Evolutionary conservation across 1,140 invertebrate species (phyloP), one percentile per base, ranked within the genome.

Genomic region (Dinoponera quadriceps): DNA sequence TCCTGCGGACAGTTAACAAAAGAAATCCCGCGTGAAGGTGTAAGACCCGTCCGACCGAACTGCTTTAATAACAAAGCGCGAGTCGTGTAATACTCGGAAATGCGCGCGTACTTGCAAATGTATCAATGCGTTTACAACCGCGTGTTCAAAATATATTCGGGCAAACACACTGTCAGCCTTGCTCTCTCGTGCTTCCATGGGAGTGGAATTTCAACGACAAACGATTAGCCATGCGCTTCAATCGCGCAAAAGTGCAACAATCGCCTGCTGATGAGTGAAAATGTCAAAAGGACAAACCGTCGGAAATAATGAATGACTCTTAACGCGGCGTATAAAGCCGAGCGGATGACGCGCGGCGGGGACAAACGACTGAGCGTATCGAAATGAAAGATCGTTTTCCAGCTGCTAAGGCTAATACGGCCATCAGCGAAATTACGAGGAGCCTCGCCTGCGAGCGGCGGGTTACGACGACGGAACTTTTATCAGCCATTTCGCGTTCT

Each of bases 321-420:
- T 80, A 80, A 33, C 51, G 29, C 22, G 22, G 0, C 7, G 51
- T 38, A 57, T 80, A 80, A 80, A 80, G 75, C 51, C 55, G 27
- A 18, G 7, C 27, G 25, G 25, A 16, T 68, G 44, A 44, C 38
- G 38, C 38, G 29, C 16, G 5, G 48, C 16, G 51, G n/a, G 33
- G 27, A 78, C 38, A 29, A 80, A 59, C 75, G 75, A 66, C 74
- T 27, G 63, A 69, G 22, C n/a, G 33, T 48, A 71, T 13, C 44
- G 27, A 27, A 77, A 83, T 68, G 62, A 83, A 83, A 66, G 82
- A 83, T 83, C 82, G 82, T 78, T 77, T 68, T 75, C 72, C 62
- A 59, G 54, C 44, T 68, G 44, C 55, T 59, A 51, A 33, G 54
- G 72, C 72, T 83, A 83, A 83, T 25, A 33, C 38, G 82, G 20